Percentiles rank a stretch among this genome's conserved stretches.
phyloP scores from a whole-genome alignment of 2,888 invertebrate genomes.

The Dicyrtoma fusca region DNA sequence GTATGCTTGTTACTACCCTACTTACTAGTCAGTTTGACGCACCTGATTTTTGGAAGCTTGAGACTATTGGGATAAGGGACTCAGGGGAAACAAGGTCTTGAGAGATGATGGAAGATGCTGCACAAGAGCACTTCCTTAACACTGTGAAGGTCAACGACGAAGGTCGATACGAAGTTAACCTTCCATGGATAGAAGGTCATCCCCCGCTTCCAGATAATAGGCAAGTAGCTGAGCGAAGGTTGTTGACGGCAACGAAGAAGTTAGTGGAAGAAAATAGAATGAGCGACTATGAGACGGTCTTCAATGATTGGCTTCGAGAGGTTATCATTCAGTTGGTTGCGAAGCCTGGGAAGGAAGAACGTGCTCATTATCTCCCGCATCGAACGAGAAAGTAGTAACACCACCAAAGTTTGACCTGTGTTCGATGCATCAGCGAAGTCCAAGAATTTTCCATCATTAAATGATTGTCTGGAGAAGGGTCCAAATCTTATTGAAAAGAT shows the following conservation, averaged over 20 bases:
- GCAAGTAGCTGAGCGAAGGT: slow-evolving; percentile 28
- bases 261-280: slow-evolving; percentile 4
- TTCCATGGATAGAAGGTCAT: slow-evolving; percentile 36
- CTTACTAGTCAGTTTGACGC: not conserved
- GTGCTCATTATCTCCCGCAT: slow-evolving; percentile 23
- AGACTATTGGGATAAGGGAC: slow-evolving; percentile 39
- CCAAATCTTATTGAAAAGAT: slow-evolving; percentile 42
- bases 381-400: slow-evolving; percentile 41
- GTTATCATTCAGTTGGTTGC: slow-evolving; percentile 57
- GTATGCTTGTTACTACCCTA: slow-evolving; percentile 3
- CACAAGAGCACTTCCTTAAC: slow-evolving; percentile 24
- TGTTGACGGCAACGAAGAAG: slow-evolving; percentile 18
- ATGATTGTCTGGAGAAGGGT: slow-evolving; percentile 49
- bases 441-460: slow-evolving; percentile 40
- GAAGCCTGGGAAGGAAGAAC: not conserved
- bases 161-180: slow-evolving; percentile 36
- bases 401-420: slow-evolving; percentile 52
- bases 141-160: slow-evolving; percentile 18
- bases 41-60: slow-evolving; percentile 39
- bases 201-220: slow-evolving; percentile 30
- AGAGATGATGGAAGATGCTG: slow-evolving; percentile 26
- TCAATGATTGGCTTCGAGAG: slow-evolving; percentile 40
- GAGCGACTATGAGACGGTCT: slow-evolving; percentile 29
- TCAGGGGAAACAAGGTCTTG: slow-evolving; percentile 13
- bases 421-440: slow-evolving; percentile 52